Evolutionary conservation across 2,113 vertebrate genomes (phyloP), one percentile per base, ranked within the genome.

Genomic region (Pteruthius melanotis): DNA sequence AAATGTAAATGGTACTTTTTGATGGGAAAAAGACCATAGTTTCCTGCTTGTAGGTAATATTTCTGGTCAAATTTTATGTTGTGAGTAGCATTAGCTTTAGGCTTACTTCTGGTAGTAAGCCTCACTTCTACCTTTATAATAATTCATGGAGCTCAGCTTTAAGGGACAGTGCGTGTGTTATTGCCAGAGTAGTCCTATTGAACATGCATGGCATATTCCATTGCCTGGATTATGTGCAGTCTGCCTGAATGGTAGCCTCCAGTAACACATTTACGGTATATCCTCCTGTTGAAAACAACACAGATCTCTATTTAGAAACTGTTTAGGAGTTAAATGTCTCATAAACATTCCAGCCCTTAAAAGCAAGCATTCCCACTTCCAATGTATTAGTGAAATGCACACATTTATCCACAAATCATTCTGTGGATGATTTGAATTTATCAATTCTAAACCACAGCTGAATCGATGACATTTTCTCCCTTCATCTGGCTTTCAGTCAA

Each of bases 401-500:
- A 44, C 47, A 37, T 88, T 88, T 93, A 64, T 74, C 89, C 2
- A 2, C 56, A 95, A 83, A 78, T 83, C 26, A 33, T 40, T 89
- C 37, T 81, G 40, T 60, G 76, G n/a, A n/a, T n/a, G n/a, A n/a
- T n/a, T n/a, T n/a, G n/a, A n/a, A n/a, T n/a, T 89, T 89, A 84
- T 78, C 79, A 68, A 42, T 94, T 50, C 44, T 78, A 83, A 88
- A 88, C 16, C 45, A 40, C 64, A 90, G 47, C 60, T 92, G 80
- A 95, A 90, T 95, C n/a, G 15, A 83, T 92, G 50, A 86, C 9
- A 49, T 59, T 66, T 91, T 91, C 40, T 95, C 68, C 70, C 47
- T 72, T 92, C 72, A 68, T 39, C 60, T 94, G 88, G 88, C 83
- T 96, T 95, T 92, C 68, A 70, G n/a, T 90, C 88, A 96, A 93